phyloP scores from a whole-genome alignment of 2,888 invertebrate genomes.

The Macrophya annulata region DNA sequence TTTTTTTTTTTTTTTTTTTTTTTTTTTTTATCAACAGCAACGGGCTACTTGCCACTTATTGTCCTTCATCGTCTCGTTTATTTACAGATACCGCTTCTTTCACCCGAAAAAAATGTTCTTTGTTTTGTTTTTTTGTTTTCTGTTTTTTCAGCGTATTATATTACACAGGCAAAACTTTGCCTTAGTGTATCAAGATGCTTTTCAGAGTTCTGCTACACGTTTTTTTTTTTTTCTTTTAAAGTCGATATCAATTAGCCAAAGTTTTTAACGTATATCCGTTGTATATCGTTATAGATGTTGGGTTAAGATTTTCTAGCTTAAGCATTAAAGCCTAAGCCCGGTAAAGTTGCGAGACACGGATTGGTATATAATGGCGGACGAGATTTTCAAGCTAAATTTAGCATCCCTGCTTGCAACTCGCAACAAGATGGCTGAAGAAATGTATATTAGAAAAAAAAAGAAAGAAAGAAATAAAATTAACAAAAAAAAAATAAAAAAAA shows the following conservation, averaged over 20 bases:
- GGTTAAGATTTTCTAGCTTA: background rate
- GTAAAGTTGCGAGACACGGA: slow-evolving; percentile 52
- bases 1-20: background rate
- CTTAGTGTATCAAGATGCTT: background rate
- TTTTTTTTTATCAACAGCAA: background rate
- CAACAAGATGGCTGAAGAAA: slow-evolving; percentile 61
- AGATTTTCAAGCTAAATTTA: slow-evolving; percentile 64
- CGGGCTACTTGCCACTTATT: slow-evolving; percentile 26
- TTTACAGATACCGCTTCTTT: background rate
- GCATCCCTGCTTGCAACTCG: slow-evolving; percentile 54
- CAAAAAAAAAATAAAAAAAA: no score
- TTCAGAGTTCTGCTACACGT: no score
- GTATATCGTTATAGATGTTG: background rate
- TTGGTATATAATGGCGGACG: slow-evolving; percentile 58
- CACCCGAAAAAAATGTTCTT: no score
- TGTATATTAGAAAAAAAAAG: no score
- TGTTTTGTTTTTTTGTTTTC: background rate
- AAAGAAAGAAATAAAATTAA: no score
- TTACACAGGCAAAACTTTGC: background rate
- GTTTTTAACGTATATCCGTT: background rate
- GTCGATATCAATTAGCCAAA: background rate
- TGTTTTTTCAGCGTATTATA: background rate
- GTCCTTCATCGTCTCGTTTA: background rate
- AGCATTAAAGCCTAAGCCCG: slow-evolving; percentile 2
- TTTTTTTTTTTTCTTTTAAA: no score